Evolutionary conservation across 1,140 invertebrate genomes (phyloP), one percentile per base, ranked within the genome.

Genomic region (Yoshiicerus persimilis): DNA sequence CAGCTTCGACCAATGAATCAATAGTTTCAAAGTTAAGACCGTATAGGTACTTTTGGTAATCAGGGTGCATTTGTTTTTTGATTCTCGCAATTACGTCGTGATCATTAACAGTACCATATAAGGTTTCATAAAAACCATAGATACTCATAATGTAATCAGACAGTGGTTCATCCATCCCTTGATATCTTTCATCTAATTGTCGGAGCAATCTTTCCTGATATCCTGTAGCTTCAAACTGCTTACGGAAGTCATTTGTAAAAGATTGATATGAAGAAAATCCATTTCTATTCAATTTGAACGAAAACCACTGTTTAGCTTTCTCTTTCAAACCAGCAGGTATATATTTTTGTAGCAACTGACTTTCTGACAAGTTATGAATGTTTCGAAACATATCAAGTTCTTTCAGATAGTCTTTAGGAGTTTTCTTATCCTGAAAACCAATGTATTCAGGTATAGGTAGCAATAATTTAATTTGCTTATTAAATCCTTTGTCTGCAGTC

Each of bases 161-260:
- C 20, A 87, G 25, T 8, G 87, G 34, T 41, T 87, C 86, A 87
- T 87, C 38, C 3, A 38, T 8, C 3, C 86, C 86, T 87, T 87
- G 70, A 30, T 11, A 80, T 8, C 70, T n/a, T 11, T 64, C 27
- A 38, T 87, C 32, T 32, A 87, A 56, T 39, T 87, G 75, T 38
- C 87, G 0, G 0, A 75, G 11, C 2, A 75, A 11, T 16, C 27
- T 32, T 13, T 75, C 66, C 3, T 32, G 66, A 11, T 75, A 75
- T 34, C 30, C 70, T 16, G 32, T 34, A 34, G 70, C 27, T 75
- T 75, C 70, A 75, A 75, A 75, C 20, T 75, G 70, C 5, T 75
- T 75, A 0, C 27, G 10, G 27, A 75, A 75, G 2, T 75, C 25
- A 6, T 1, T 0, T 20, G 32, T 75, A 30, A 75, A 75, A 3